These are phyloP conservation scores for Morinoia aosen DNA, from an alignment of 2,888 invertebrate genomes.

Conservation along the genomic window DNA sequence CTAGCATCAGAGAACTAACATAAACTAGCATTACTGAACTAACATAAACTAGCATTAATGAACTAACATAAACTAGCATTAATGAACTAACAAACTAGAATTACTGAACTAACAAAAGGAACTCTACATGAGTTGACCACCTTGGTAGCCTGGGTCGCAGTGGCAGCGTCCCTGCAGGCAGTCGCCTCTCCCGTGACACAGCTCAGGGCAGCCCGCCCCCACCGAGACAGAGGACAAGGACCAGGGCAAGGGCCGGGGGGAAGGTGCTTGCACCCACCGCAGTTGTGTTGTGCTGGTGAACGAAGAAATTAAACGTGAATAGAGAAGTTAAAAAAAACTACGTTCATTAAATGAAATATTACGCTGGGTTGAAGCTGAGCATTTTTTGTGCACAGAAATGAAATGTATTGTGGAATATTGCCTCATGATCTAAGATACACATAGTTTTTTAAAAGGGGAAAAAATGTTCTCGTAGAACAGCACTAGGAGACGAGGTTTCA, in stretches of 20 bases:
- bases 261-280: slow-evolving; percentile 71
- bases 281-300: slow-evolving; percentile 71
- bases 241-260: slow-evolving; percentile 69
- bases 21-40: no score
- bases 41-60: background rate
- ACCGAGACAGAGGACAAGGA: slow-evolving; percentile 72
- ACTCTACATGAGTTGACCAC: slow-evolving; percentile 66
- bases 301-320: background rate
- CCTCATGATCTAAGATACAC: no score
- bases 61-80: background rate
- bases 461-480: no score
- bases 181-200: slow-evolving; percentile 71
- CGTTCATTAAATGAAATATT: background rate
- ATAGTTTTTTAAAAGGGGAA: no score
- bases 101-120: background rate
- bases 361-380: background rate
- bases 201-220: slow-evolving; percentile 71
- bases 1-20: no score
- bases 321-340: background rate
- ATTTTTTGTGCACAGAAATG: background rate
- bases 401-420: no score
- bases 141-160: slow-evolving; percentile 72
- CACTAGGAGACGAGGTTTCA: no score
- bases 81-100: background rate
- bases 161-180: slow-evolving; percentile 71